These are phyloP conservation scores for Dendropsophus ebraccatus DNA, from an alignment of 2,113 vertebrate genomes.

Conservation along the genomic window DNA sequence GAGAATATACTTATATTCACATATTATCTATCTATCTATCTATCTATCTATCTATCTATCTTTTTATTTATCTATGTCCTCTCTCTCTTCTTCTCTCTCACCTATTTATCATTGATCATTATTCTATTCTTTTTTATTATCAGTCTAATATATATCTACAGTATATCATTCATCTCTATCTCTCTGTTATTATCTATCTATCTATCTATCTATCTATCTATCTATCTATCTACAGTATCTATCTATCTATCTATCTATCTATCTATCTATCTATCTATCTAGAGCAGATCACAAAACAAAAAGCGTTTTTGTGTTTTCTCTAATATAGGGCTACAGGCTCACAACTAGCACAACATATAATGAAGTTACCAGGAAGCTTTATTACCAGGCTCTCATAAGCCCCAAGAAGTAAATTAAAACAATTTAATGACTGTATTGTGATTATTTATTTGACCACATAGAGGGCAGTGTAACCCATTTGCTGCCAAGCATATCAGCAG, in stretches of 20 bases:
- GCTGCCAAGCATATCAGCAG: conserved; percentile 7
- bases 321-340: conserved; percentile 8
- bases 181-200: too few relatives aligned
- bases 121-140: too few relatives aligned
- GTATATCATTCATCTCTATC: too few relatives aligned
- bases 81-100: too few relatives aligned
- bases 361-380: conserved; percentile 25
- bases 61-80: background rate
- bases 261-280: background rate
- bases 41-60: background rate
- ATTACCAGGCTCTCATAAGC: conserved; percentile 28
- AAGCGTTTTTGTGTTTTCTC: background rate
- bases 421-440: conserved; percentile 27
- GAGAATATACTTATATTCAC: background rate
- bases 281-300: background rate
- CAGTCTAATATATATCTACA: too few relatives aligned
- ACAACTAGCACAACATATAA: conserved; percentile 15
- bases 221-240: background rate
- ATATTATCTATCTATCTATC: background rate
- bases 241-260: too few relatives aligned
- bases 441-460: conserved; percentile 33
- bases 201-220: background rate
- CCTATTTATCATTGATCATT: too few relatives aligned
- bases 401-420: conserved; percentile 43
- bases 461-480: conserved; percentile 47